A percentile compares a stretch with the other conserved stretches of the same genome.
phyloP scores from a whole-genome alignment of 2,797 vertebrate genomes.

The Bradypodion ventrale region DNA sequence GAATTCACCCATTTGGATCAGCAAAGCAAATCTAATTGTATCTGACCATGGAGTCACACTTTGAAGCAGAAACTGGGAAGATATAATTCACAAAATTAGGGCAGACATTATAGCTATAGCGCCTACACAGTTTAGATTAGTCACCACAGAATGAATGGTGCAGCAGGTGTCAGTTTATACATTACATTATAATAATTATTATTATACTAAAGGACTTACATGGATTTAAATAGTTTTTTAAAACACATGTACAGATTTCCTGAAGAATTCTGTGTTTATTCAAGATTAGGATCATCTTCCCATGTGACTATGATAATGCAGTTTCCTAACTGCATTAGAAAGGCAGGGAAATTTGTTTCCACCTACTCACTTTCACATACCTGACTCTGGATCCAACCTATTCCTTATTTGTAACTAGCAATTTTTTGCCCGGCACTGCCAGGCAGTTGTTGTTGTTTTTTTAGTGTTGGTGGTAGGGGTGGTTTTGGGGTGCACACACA shows the following conservation, averaged over 20 bases:
- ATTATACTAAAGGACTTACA: no score
- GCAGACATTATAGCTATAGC: background rate
- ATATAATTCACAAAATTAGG: background rate
- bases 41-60: no score
- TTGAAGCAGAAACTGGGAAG: background rate
- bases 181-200: background rate
- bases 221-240: no score
- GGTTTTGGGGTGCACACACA: no score
- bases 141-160: background rate
- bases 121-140: background rate
- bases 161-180: background rate
- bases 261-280: background rate
- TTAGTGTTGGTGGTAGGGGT: no score
- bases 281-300: background rate
- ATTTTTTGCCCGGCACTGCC: no score
- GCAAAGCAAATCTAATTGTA: no score
- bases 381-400: background rate
- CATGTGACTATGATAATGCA: background rate
- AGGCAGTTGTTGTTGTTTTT: no score
- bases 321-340: background rate
- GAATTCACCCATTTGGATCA: no score
- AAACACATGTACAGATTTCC: background rate
- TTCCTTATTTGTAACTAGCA: background rate
- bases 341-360: background rate
- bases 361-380: accelerated